phyloP scores from a whole-genome alignment of 2,888 invertebrate genomes.

The Pollenia griseotomentosa region DNA sequence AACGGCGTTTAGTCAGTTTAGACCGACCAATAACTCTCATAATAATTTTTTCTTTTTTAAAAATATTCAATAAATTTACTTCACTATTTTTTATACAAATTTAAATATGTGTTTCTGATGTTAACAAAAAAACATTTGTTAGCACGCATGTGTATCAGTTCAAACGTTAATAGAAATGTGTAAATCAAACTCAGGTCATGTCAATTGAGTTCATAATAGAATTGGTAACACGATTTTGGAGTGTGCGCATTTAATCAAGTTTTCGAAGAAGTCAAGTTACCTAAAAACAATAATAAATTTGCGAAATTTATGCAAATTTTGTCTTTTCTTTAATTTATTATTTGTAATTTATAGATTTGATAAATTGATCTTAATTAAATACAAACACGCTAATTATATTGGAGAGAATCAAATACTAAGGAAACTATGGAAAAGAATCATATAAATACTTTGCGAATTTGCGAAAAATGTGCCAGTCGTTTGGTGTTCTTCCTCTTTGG shows the following conservation, averaged over 20 bases:
- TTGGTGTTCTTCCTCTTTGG: constrained; percentile 27
- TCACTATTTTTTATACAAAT: too few species aligned
- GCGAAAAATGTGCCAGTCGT: constrained; percentile 50
- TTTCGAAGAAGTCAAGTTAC: too few species aligned
- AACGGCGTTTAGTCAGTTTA: too few species aligned
- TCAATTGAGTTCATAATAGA: constrained; percentile 24
- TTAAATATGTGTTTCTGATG: too few species aligned
- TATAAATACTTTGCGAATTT: constrained; percentile 58
- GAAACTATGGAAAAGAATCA: background rate
- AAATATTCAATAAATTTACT: too few species aligned
- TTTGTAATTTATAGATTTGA: background rate
- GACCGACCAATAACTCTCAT: too few species aligned
- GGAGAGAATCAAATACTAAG: background rate
- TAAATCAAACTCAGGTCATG: background rate
- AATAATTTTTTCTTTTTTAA: too few species aligned
- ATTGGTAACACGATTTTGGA: too few species aligned
- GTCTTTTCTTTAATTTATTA: constrained; percentile 1
- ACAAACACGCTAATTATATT: background rate
- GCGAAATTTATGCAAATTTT: constrained; percentile 54
- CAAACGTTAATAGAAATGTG: too few species aligned
- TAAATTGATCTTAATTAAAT: constrained; percentile 18
- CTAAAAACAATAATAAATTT: background rate
- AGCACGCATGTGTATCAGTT: too few species aligned
- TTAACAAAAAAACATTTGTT: too few species aligned
- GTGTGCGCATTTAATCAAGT: too few species aligned